Conservation (phyloP, 2,888 invertebrate genomes). For the Scaptomyza flava region DNA sequence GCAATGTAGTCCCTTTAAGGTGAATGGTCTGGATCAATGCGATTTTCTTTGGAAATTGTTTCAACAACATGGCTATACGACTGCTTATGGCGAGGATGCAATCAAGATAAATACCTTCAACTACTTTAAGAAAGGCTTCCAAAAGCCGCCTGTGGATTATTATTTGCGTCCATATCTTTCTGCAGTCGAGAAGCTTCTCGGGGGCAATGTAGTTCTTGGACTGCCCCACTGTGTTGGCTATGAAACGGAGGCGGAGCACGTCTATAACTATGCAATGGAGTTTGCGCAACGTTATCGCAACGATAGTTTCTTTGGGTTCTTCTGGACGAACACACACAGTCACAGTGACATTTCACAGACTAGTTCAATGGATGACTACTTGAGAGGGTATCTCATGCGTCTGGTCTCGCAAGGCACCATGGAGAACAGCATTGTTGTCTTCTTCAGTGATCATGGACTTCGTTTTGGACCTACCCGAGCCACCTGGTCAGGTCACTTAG, state of each 20-base stretch:
- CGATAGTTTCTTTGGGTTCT: constrained; percentile 89
- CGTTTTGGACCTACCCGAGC: constrained; percentile 90
- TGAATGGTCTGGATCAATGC: constrained; percentile 88
- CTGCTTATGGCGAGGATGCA: constrained; percentile 92
- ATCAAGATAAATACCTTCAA: constrained; percentile 89
- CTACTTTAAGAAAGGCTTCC: constrained; percentile 90
- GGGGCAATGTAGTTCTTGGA: constrained; percentile 85
- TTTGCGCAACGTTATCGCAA: constrained; percentile 88
- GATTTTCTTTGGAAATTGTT: constrained; percentile 92
- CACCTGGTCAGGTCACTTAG: constrained; percentile 90
- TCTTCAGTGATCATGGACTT: constrained; percentile 92
- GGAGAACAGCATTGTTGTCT: constrained; percentile 88
- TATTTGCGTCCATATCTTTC: constrained; percentile 91
- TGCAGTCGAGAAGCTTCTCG: constrained; percentile 87
- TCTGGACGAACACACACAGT: constrained; percentile 92
- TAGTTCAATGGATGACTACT: constrained; percentile 88
- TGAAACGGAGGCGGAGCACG: constrained; percentile 88
- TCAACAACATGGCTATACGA: constrained; percentile 89
- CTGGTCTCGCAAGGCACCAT: constrained; percentile 87
- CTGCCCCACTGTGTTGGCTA: constrained; percentile 87
- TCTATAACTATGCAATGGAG: constrained; percentile 89
- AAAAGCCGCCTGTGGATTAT: constrained; percentile 91
- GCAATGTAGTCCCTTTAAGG: constrained; percentile 85
- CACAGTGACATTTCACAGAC: constrained; percentile 89
- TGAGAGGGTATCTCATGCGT: constrained; percentile 87